Percentiles rank a stretch among this genome's conserved stretches.
These are phyloP conservation scores for Myotis daubentonii DNA, from an alignment of 2,797 vertebrate species.

Conservation along the genomic window DNA sequence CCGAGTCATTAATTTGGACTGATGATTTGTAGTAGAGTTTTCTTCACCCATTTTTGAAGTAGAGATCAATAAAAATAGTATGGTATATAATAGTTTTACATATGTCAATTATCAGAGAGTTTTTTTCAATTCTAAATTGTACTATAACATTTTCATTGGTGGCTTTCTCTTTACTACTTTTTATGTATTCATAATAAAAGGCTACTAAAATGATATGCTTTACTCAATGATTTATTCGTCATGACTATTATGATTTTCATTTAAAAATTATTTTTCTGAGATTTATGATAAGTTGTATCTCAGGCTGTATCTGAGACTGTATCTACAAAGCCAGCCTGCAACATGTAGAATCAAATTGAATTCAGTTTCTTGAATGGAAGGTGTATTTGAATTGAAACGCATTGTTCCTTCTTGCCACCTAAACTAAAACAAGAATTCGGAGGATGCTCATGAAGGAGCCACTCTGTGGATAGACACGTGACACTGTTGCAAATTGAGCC, in stretches of 20 bases:
- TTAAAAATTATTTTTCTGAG: not conserved
- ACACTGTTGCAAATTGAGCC: not conserved
- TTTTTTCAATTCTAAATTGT: constrained; percentile 1
- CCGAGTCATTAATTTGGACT: not conserved
- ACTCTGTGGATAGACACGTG: not conserved
- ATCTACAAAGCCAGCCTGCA: not conserved
- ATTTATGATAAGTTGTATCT: not conserved
- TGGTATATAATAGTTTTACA: not conserved
- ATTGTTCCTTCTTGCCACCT: not conserved
- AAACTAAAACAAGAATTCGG: constrained; percentile 2
- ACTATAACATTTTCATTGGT: not conserved
- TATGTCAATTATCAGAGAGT: not conserved
- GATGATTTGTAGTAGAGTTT: not conserved
- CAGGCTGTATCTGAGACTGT: not conserved
- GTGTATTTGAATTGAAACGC: constrained; percentile 1
- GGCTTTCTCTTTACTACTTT: not conserved
- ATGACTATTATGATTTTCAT: not conserved
- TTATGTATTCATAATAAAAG: not conserved
- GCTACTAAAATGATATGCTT: not conserved
- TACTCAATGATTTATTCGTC: constrained; percentile 12
- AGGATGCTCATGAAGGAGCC: not conserved
- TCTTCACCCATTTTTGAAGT: not conserved
- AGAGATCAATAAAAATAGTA: not conserved
- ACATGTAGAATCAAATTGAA: not conserved
- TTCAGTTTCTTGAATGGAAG: not conserved